These are phyloP conservation scores for Drosophila mimica DNA, from an alignment of 2,888 invertebrate genomes.

Conservation along the genomic window DNA sequence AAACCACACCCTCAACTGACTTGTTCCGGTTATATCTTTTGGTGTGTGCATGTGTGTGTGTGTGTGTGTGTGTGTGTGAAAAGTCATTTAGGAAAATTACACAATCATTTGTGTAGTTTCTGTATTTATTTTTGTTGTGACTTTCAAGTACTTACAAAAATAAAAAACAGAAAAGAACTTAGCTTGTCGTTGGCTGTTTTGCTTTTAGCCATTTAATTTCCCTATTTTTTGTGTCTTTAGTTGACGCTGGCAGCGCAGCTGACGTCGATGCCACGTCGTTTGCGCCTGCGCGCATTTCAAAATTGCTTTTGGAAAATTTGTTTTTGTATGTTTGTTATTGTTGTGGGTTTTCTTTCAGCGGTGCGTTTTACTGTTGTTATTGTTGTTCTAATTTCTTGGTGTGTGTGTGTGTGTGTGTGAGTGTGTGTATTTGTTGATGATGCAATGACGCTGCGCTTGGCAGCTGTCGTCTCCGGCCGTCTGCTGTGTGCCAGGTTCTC, in stretches of 20 bases:
- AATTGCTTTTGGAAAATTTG: conserved; percentile 74
- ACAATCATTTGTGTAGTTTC: conserved; percentile 58
- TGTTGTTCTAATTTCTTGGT: conserved; percentile 58
- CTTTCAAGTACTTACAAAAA: conserved; percentile 50
- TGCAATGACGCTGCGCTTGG: conserved; percentile 83
- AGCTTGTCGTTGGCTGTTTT: conserved; percentile 29
- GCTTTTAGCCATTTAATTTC: conserved; percentile 57
- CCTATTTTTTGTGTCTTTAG: conserved; percentile 38
- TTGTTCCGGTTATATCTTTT: conserved; percentile 2
- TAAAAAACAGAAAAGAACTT: conserved; percentile 23
- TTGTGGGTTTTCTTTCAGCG: conserved; percentile 69
- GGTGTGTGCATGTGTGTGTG: background rate
- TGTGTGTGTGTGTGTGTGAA: conserved; percentile 37
- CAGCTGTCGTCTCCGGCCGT: conserved; percentile 79
- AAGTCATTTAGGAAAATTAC: conserved; percentile 62
- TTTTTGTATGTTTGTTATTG: conserved; percentile 72
- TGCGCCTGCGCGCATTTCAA: conserved; percentile 74
- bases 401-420: conserved; percentile 35
- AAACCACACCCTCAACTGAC: conserved; percentile 1
- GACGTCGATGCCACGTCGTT: conserved; percentile 24
- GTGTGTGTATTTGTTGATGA: conserved; percentile 65
- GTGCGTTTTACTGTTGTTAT: conserved; percentile 63
- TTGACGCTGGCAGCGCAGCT: conserved; percentile 22
- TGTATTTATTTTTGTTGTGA: conserved; percentile 51
- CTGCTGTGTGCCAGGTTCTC: conserved; percentile 27